Evolutionary conservation across 2,888 invertebrate species (phyloP), one percentile per base, ranked within the genome.

Genomic region (Leucophenga montana): DNA sequence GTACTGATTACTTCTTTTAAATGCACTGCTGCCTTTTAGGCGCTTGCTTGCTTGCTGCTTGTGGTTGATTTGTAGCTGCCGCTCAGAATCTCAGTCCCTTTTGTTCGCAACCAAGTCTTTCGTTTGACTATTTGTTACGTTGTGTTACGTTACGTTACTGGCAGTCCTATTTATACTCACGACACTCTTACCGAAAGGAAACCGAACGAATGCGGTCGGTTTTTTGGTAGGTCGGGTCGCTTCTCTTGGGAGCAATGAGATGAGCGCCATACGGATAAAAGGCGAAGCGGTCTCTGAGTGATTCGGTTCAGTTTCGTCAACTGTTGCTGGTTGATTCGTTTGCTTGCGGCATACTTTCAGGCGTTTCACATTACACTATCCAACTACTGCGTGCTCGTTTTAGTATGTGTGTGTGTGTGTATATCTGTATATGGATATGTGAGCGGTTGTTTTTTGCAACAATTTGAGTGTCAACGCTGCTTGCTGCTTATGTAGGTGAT

Each of bases 121-220:
- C 73, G 74, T 77, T 77, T 73, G 75, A 85, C 85, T 85, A 81
- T 78, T 68, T 77, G 75, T 79, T 74, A 69, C n/a, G n/a, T n/a
- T n/a, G n/a, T n/a, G n/a, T n/a, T n/a, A n/a, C n/a, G n/a, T n/a
- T n/a, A n/a, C n/a, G n/a, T n/a, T n/a, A n/a, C n/a, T n/a, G n/a
- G n/a, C 64, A 44, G 71, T 65, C 77, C 74, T 75, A 77, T 85
- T 81, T 85, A 85, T 85, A 85, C 75, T 18, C 20, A 16, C 44
- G 53, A 31, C 9, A 22, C 66, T 44, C 20, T 62, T n/a, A n/a
- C n/a, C n/a, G n/a, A n/a, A n/a, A n/a, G n/a, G n/a, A n/a, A n/a
- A n/a, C n/a, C n/a, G n/a, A n/a, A n/a, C n/a, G n/a, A n/a, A n/a
- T n/a, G n/a, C n/a, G n/a, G n/a, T n/a, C 62, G 62, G 20, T 16